Percentiles rank a stretch among this genome's conserved stretches.
phyloP scores from a whole-genome alignment of 2,888 invertebrate species.

The Hyalella azteca region DNA sequence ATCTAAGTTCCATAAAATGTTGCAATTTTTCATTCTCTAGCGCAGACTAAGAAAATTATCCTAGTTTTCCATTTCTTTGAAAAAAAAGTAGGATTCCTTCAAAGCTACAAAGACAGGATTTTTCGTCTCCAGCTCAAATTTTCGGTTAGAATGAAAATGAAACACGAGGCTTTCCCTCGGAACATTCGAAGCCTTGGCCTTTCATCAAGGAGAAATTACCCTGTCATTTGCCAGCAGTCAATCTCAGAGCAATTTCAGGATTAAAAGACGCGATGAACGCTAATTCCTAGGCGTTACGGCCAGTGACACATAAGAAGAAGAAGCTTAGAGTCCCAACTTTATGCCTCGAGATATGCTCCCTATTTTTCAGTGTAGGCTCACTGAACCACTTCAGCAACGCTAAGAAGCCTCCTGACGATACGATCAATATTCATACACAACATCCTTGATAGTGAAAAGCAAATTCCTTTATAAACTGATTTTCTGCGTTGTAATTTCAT shows the following conservation, averaged over 20 bases:
- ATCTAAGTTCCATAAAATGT: too few species aligned
- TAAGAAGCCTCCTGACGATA: neutral
- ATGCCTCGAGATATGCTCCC: neutral
- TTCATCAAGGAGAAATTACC: neutral
- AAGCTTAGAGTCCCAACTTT: neutral
- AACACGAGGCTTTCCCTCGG: neutral
- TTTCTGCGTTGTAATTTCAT: too few species aligned
- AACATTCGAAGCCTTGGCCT: neutral
- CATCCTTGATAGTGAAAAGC: neutral
- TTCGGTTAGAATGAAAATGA: too few species aligned
- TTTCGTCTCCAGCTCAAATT: too few species aligned
- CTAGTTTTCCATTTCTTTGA: neutral
- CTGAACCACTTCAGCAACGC: neutral
- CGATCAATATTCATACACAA: neutral
- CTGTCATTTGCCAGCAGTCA: slow-evolving; percentile 4
- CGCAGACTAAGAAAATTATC: neutral
- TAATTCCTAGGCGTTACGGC: neutral
- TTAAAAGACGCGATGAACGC: neutral
- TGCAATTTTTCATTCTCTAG: too few species aligned
- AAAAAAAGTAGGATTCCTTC: neutral
- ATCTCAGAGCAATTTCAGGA: neutral
- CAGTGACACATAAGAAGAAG: neutral
- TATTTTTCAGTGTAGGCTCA: neutral
- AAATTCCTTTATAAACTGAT: too few species aligned
- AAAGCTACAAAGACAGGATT: neutral